phyloP scores from a whole-genome alignment of 2,888 invertebrate genomes.

The Amphipyra berbera region DNA sequence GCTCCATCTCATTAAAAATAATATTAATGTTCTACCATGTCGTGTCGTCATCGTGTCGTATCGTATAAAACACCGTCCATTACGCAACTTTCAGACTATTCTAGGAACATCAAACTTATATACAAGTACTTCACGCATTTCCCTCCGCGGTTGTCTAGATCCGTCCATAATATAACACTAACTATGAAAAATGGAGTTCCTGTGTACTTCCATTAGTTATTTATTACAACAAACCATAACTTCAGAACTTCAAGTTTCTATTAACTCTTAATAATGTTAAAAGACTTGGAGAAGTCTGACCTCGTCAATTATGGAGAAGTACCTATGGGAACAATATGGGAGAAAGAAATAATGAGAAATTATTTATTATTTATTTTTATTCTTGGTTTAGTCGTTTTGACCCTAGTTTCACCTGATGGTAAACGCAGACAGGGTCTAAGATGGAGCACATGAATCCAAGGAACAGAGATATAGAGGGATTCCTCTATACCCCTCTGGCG shows the following conservation, averaged over 20 bases:
- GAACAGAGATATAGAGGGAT: no score
- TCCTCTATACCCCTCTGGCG: no score
- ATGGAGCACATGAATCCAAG: no score
- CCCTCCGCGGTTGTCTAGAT: conserved; percentile 23
- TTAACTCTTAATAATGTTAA: conserved; percentile 31
- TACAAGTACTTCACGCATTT: conserved; percentile 5
- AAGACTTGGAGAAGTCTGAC: conserved; percentile 12
- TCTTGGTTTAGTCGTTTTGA: no score
- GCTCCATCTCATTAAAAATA: no score
- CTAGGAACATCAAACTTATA: conserved; percentile 20
- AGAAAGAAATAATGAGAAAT: no score
- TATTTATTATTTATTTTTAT: no score
- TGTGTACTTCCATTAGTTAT: conserved; percentile 37
- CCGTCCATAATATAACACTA: conserved; percentile 15
- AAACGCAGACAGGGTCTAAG: no score
- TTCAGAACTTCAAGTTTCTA: conserved; percentile 23
- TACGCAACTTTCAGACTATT: not conserved
- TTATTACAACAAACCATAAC: conserved; percentile 41
- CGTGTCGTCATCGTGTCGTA: not conserved
- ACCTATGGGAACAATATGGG: no score
- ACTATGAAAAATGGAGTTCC: conserved; percentile 51
- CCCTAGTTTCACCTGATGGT: no score
- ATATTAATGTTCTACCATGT: not conserved
- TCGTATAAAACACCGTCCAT: not conserved
- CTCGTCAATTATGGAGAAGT: conserved; percentile 1